phyloP scores from a whole-genome alignment of 2,888 invertebrate genomes.

The Sycophila texana region DNA sequence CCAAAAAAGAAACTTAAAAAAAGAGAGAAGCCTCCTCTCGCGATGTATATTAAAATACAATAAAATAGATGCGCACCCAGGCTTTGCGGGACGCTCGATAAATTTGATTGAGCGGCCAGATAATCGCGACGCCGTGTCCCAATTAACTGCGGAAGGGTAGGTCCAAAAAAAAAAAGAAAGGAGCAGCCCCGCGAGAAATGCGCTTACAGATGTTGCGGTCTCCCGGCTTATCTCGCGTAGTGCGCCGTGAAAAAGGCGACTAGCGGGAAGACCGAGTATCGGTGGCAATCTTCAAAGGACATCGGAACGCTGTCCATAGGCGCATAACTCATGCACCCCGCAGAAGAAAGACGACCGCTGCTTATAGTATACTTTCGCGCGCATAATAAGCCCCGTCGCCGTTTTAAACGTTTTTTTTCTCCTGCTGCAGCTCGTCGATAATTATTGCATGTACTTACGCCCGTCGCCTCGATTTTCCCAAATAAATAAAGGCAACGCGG shows the following conservation, averaged over 20 bases:
- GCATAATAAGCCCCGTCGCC: background rate
- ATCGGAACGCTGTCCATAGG: slow-evolving; percentile 22
- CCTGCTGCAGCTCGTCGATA: no score
- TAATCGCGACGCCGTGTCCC: slow-evolving; percentile 35
- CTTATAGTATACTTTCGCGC: background rate
- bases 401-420: no score
- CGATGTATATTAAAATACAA: slow-evolving; percentile 26
- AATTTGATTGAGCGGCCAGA: slow-evolving; percentile 36
- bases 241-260: background rate
- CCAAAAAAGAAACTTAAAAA: background rate
- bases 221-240: background rate
- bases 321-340: background rate
- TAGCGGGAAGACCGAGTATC: slow-evolving; percentile 45
- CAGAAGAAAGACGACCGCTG: background rate
- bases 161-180: slow-evolving; percentile 11
- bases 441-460: no score
- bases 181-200: background rate
- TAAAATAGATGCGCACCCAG: slow-evolving; percentile 19
- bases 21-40: background rate
- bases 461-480: no score
- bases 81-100: slow-evolving; percentile 34
- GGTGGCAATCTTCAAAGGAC: slow-evolving; percentile 46
- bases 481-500: no score
- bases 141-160: slow-evolving; percentile 30
- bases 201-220: slow-evolving; percentile 29